Evolutionary conservation across 2,113 vertebrate species (phyloP).

Genomic region (Machaerirhynchus nigripectus): DNA sequence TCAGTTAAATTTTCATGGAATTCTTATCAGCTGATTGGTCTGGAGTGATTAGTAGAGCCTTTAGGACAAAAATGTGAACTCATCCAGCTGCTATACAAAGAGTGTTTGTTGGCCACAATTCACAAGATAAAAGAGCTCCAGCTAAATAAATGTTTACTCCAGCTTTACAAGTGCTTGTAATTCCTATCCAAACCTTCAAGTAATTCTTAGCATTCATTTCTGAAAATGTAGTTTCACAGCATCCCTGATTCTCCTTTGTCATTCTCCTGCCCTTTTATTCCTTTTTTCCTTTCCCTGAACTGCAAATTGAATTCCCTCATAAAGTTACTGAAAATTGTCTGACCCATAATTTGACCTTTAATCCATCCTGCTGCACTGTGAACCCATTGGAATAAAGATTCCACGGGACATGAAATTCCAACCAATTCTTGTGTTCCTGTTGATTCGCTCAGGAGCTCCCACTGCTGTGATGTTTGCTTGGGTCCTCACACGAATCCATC

Average conservation of each 20-base stretch:
- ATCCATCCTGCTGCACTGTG: not conserved
- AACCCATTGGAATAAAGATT: not conserved
- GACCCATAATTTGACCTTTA: not conserved
- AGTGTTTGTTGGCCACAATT: not conserved
- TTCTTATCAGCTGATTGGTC: not conserved
- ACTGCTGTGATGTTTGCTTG: constrained; percentile 57
- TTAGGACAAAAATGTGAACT: not conserved
- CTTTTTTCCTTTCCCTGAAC: not conserved
- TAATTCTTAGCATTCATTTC: not conserved
- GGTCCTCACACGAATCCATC: constrained; percentile 65
- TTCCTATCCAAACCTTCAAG: not conserved
- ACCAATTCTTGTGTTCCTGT: not conserved
- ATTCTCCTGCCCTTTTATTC: not conserved
- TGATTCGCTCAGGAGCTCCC: constrained; percentile 56
- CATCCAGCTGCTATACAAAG: not conserved
- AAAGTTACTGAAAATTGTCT: not conserved
- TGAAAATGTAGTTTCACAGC: not conserved
- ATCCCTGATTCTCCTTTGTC: fast-evolving
- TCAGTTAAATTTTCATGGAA: not conserved
- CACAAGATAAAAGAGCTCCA: not conserved
- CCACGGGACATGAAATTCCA: fast-evolving
- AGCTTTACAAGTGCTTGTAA: not conserved
- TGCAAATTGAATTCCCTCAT: not conserved
- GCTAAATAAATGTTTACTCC: not conserved
- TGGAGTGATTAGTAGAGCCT: not conserved